phyloP scores from a whole-genome alignment of 2,797 vertebrate genomes.

The Dipus sagitta region DNA sequence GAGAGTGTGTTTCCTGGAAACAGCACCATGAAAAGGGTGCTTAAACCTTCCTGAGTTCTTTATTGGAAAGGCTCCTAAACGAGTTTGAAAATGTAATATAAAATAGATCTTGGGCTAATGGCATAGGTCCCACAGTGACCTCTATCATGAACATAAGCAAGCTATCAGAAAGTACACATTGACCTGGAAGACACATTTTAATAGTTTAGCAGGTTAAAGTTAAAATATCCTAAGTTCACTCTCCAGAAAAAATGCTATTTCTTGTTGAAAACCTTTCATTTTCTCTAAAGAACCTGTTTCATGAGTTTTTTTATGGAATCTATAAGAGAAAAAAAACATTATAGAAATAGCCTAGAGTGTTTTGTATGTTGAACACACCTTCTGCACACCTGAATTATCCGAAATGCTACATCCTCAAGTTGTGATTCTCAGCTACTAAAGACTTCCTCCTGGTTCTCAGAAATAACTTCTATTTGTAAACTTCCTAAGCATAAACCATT shows the following conservation, averaged over 20 bases:
- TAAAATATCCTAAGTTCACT: constrained; percentile 17
- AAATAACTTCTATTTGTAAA: constrained; percentile 24
- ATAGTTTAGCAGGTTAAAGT: neutral
- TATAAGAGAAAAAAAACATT: neutral
- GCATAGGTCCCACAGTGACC: neutral
- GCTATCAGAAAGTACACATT: neutral
- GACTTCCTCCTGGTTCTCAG: neutral
- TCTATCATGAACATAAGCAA: neutral
- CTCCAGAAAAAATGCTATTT: constrained; percentile 3
- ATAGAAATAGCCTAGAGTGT: neutral
- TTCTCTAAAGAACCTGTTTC: constrained; percentile 31
- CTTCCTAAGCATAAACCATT: constrained; percentile 15
- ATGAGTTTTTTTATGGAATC: constrained; percentile 6
- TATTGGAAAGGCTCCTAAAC: neutral
- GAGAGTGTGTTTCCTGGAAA: neutral
- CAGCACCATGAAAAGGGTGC: neutral
- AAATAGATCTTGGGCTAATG: constrained; percentile 21
- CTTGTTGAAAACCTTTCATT: constrained; percentile 28
- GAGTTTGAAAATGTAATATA: constrained; percentile 17
- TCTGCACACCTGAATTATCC: constrained; percentile 4
- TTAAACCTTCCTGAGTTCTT: constrained; percentile 15
- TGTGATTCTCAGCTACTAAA: constrained; percentile 27
- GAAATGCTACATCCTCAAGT: constrained; percentile 44
- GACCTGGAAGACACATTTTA: neutral
- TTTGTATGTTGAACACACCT: neutral